A percentile compares a stretch with the other conserved stretches of the same genome.
Conservation (phyloP, 2,888 invertebrate species). For the Tachina fera region DNA sequence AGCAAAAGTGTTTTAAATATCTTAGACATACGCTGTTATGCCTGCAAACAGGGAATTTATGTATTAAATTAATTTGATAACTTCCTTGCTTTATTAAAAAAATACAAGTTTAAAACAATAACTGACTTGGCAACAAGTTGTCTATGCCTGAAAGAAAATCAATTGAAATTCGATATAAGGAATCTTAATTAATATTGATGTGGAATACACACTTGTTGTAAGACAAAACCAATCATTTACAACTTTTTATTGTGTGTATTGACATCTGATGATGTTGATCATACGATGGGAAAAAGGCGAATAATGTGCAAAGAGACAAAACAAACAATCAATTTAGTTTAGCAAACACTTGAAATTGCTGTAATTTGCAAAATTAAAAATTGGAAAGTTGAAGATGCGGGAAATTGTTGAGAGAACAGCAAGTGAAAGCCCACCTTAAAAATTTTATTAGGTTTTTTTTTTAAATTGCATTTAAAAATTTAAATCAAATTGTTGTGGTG, state of each 20-base stretch:
- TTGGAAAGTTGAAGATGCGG: conserved; percentile 3
- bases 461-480: background rate
- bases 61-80: background rate
- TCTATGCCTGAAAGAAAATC: conserved; percentile 4
- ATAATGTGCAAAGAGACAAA: conserved; percentile 6
- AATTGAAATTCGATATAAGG: conserved; percentile 45
- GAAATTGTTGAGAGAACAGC: background rate
- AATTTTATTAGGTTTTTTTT: background rate
- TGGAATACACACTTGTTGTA: conserved; percentile 1
- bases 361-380: background rate
- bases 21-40: too few relatives aligned
- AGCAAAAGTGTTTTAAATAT: too few relatives aligned
- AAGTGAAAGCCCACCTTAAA: background rate
- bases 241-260: conserved; percentile 26
- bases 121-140: background rate
- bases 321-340: background rate
- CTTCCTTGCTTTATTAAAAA: too few relatives aligned
- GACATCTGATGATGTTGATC: conserved; percentile 4
- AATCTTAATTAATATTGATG: conserved; percentile 26
- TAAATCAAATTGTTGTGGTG: background rate
- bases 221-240: conserved; percentile 13
- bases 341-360: background rate
- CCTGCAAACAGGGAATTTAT: background rate
- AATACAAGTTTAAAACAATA: background rate
- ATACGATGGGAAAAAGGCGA: background rate